These are phyloP conservation scores for Dichetophora obliterata DNA, from an alignment of 2,888 invertebrate species.

Conservation along the genomic window DNA sequence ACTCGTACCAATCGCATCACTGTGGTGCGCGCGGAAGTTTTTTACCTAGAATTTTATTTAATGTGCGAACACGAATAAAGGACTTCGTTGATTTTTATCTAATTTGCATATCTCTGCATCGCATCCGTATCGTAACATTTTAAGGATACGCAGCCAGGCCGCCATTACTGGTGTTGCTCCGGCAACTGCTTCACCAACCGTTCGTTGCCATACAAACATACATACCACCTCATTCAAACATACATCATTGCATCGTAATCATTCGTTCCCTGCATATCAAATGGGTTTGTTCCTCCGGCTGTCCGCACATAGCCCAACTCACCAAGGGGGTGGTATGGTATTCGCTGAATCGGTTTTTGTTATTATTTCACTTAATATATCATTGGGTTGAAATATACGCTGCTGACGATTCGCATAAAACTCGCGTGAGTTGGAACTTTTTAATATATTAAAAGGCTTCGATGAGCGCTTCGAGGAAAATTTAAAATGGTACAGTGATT, in stretches of 20 bases:
- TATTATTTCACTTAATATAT: too few relatives aligned
- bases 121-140: constrained; percentile 46
- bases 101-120: constrained; percentile 61
- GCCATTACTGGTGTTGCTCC: not conserved
- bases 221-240: not conserved
- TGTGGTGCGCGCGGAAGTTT: not conserved
- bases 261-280: not conserved
- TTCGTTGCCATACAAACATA: constrained; percentile 1
- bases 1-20: too few relatives aligned
- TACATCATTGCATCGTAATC: constrained; percentile 1
- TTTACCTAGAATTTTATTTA: constrained; percentile 12
- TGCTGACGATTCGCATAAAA: too few relatives aligned
- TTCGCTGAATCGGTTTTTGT: too few relatives aligned
- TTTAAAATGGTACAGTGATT: too few relatives aligned
- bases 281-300: not conserved
- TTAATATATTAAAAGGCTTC: too few relatives aligned
- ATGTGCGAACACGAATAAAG: constrained; percentile 18
- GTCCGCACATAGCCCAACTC: not conserved
- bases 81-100: constrained; percentile 52
- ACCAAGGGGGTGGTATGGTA: not conserved
- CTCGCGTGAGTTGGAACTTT: too few relatives aligned
- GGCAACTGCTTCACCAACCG: constrained; percentile 5
- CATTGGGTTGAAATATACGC: too few relatives aligned
- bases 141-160: constrained; percentile 27
- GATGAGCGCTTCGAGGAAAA: too few relatives aligned